A percentile compares a stretch with the other conserved stretches of the same genome.
Evolutionary conservation across 37 sponge, comb jelly and placozoan genomes (phyloP).

Genomic region (Chondrilla cf. caribensis): DNA sequence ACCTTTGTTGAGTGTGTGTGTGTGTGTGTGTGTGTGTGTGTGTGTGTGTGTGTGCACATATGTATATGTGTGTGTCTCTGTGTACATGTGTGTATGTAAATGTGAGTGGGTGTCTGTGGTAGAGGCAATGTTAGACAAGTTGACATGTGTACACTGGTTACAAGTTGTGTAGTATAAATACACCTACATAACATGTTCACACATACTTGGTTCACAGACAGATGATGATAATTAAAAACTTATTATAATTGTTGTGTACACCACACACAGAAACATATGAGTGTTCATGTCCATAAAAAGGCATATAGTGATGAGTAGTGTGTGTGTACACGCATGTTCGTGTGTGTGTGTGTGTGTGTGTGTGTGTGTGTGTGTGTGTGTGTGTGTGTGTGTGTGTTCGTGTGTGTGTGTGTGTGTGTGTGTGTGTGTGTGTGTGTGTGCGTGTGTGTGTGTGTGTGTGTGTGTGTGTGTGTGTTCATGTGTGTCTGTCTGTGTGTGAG

Average conservation of each 20-base stretch:
- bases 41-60: slow-evolving; percentile 7
- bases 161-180: no score
- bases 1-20: not conserved
- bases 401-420: slow-evolving; percentile 31
- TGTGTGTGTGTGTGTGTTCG: not conserved
- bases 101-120: not conserved
- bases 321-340: slow-evolving; percentile 1
- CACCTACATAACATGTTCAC: no score
- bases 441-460: not conserved
- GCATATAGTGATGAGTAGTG: no score
- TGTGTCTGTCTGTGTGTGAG: no score
- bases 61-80: not conserved
- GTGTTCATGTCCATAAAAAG: no score
- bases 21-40: slow-evolving; percentile 6
- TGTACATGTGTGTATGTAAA: slow-evolving; percentile 3
- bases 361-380: slow-evolving; percentile 35
- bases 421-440: not conserved
- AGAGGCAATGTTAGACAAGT: not conserved
- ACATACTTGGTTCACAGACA: no score
- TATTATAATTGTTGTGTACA: no score
- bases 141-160: not conserved
- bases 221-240: no score
- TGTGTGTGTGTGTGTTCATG: not conserved
- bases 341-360: slow-evolving; percentile 32
- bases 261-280: no score